A percentile compares a stretch with the other conserved stretches of the same genome.
Evolutionary conservation across 2,113 vertebrate species (phyloP).

Genomic region (Talpa occidentalis): DNA sequence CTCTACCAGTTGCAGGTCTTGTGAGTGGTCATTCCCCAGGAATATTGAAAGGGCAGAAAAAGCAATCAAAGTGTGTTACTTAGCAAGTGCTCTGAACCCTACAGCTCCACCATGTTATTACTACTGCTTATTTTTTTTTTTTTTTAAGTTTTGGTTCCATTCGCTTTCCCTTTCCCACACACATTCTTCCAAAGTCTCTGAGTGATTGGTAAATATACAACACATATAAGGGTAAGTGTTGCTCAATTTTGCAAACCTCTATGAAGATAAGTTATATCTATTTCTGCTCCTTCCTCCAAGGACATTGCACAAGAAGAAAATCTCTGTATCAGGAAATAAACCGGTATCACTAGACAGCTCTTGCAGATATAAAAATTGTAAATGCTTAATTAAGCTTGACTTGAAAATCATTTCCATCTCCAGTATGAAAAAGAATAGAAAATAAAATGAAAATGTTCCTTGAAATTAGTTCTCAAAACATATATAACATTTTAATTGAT

Average conservation of each 20-base stretch:
- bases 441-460: slow-evolving; percentile 51
- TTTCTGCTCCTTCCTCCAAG: background rate
- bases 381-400: slow-evolving; percentile 56
- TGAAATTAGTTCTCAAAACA: slow-evolving; percentile 49
- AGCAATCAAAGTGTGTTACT: background rate
- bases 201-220: background rate
- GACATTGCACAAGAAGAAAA: background rate
- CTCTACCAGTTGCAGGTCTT: background rate
- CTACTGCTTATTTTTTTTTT: background rate
- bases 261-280: background rate
- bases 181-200: background rate
- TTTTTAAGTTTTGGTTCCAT: background rate
- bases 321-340: slow-evolving; percentile 37
- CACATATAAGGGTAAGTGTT: background rate
- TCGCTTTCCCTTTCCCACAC: background rate
- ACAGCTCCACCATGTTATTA: background rate
- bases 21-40: background rate
- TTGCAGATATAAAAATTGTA: slow-evolving; percentile 13
- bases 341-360: background rate
- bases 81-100: background rate
- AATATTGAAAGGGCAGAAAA: background rate
- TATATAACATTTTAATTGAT: slow-evolving; percentile 10
- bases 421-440: slow-evolving; percentile 33
- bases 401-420: slow-evolving; percentile 47
- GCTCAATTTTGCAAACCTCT: background rate